Evolutionary conservation across 2,888 invertebrate species (phyloP).

Genomic region (Morpho helenor): DNA sequence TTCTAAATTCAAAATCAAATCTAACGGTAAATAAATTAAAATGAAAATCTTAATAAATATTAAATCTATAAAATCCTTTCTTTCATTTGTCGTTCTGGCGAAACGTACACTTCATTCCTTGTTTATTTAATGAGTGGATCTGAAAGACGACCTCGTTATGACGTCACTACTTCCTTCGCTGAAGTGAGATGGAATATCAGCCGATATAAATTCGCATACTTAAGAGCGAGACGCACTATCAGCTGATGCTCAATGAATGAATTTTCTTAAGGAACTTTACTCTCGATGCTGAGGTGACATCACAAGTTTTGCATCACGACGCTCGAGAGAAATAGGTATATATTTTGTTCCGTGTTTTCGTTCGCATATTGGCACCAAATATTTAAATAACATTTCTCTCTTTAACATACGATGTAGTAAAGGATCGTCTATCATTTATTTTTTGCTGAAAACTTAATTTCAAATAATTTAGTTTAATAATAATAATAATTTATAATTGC

Average conservation of each 20-base stretch:
- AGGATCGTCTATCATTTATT: too few species aligned
- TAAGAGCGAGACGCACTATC: constrained; percentile 41
- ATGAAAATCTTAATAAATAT: too few species aligned
- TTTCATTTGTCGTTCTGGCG: constrained; percentile 27
- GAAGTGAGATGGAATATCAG: constrained; percentile 42
- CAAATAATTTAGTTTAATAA: too few species aligned
- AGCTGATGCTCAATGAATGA: constrained; percentile 62
- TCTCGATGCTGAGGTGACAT: constrained; percentile 20
- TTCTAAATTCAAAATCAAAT: too few species aligned
- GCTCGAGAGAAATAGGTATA: not conserved
- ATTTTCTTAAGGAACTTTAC: constrained; percentile 54
- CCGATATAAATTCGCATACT: constrained; percentile 26
- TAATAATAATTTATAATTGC: too few species aligned
- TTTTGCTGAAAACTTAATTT: too few species aligned
- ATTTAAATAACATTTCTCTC: too few species aligned
- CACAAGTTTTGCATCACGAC: constrained; percentile 15
- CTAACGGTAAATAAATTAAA: too few species aligned
- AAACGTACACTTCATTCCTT: constrained; percentile 49
- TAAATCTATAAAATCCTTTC: too few species aligned
- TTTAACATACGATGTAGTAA: too few species aligned
- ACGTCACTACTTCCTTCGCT: constrained; percentile 62
- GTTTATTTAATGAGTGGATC: constrained; percentile 77
- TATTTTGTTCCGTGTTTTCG: too few species aligned
- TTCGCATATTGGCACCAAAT: too few species aligned
- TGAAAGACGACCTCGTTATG: constrained; percentile 71